These are phyloP conservation scores for Orthonevra nobilis DNA, from an alignment of 2,888 invertebrate species.

Conservation along the genomic window DNA sequence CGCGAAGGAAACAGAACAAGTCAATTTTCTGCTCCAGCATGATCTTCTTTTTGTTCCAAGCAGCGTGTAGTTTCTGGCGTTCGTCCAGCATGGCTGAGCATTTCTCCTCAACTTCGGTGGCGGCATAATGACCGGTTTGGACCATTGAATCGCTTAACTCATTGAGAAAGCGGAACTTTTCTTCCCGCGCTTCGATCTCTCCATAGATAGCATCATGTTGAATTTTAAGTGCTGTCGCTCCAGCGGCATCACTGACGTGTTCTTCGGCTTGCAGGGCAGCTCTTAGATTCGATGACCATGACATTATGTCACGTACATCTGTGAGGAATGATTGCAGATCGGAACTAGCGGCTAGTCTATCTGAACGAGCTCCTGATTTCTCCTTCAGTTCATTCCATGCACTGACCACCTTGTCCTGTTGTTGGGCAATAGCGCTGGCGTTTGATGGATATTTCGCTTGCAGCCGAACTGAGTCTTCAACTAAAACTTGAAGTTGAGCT, in stretches of 20 bases:
- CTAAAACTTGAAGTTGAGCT: slow-evolving; percentile 93
- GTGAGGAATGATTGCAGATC: slow-evolving; percentile 94
- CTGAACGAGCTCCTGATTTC: slow-evolving; percentile 88
- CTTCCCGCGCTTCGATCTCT: slow-evolving; percentile 94
- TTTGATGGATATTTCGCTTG: slow-evolving; percentile 95
- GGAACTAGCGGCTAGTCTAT: slow-evolving; percentile 91
- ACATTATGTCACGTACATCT: slow-evolving; percentile 91
- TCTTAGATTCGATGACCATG: slow-evolving; percentile 91
- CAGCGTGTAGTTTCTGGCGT: slow-evolving; percentile 88
- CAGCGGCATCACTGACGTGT: slow-evolving; percentile 89
- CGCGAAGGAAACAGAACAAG: slow-evolving; percentile 95
- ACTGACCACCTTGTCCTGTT: slow-evolving; percentile 91
- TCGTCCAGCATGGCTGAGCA: slow-evolving; percentile 89
- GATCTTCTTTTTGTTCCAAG: slow-evolving; percentile 94
- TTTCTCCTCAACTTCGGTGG: slow-evolving; percentile 89
- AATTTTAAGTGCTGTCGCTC: slow-evolving; percentile 89
- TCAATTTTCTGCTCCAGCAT: slow-evolving; percentile 95
- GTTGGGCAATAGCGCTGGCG: slow-evolving; percentile 92
- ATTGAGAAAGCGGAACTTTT: slow-evolving; percentile 87
- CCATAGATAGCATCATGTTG: slow-evolving; percentile 91
- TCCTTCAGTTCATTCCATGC: slow-evolving; percentile 94
- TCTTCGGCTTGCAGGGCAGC: slow-evolving; percentile 89
- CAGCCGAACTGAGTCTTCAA: slow-evolving; percentile 94
- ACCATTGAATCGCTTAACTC: slow-evolving; percentile 91
- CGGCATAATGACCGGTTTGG: slow-evolving; percentile 90